Percentiles rank a stretch among this genome's conserved stretches.
Evolutionary conservation across 2,888 invertebrate species (phyloP).

Genomic region (Melanostoma mellinum): DNA sequence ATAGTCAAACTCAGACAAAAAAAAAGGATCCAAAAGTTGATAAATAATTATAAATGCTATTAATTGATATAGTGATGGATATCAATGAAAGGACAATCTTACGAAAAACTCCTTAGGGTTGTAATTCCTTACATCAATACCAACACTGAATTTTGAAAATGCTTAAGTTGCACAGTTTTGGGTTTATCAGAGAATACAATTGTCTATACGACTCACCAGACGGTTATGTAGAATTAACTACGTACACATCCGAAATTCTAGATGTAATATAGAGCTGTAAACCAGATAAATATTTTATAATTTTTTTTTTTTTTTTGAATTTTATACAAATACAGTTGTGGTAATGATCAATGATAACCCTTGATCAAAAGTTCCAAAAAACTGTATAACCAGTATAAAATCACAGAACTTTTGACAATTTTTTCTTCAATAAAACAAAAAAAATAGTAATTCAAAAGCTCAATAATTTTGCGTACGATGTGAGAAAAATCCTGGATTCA

Average conservation of each 20-base stretch:
- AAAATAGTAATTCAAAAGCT: constrained; percentile 15
- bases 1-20: constrained; percentile 20
- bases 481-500: neutral
- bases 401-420: constrained; percentile 3
- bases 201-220: constrained; percentile 4
- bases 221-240: constrained; percentile 6
- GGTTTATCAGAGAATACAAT: neutral
- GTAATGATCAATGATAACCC: constrained; percentile 7
- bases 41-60: neutral
- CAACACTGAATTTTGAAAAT: constrained; percentile 22
- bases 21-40: constrained; percentile 1
- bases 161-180: neutral
- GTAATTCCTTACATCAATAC: neutral
- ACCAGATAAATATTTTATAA: constrained; percentile 13
- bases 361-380: constrained; percentile 16
- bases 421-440: constrained; percentile 1
- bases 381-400: neutral
- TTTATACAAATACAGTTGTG: neutral
- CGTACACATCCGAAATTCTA: constrained; percentile 14
- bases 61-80: constrained; percentile 19
- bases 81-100: constrained; percentile 16
- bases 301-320: neutral
- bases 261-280: neutral
- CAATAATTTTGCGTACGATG: neutral
- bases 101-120: constrained; percentile 4